Evolutionary conservation across 2,797 vertebrate species (phyloP).

Genomic region (Aplochiton taeniatus): DNA sequence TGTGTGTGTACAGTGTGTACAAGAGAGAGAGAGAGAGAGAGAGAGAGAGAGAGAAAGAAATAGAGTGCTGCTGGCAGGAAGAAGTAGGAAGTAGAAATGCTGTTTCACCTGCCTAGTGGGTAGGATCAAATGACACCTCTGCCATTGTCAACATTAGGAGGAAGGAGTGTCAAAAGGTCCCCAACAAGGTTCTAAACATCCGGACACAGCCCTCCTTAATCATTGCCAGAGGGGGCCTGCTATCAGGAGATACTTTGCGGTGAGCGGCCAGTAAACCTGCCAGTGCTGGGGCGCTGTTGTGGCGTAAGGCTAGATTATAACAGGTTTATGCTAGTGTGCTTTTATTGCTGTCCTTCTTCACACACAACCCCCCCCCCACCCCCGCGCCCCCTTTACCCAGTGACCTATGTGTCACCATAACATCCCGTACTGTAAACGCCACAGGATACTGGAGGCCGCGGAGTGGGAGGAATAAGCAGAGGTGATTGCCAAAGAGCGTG

Average conservation of each 20-base stretch:
- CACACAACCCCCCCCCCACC: neutral
- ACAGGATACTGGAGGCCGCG: conserved; percentile 47
- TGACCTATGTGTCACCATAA: conserved; percentile 57
- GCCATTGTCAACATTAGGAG: neutral
- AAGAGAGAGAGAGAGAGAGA: neutral
- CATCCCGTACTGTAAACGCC: conserved; percentile 67
- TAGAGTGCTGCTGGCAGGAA: too few species aligned
- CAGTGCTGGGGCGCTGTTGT: too few species aligned
- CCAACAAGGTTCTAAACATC: conserved; percentile 48
- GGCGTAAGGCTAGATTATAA: neutral
- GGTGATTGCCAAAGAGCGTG: conserved; percentile 14
- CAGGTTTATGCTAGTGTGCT: conserved; percentile 4
- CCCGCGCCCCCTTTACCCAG: conserved; percentile 34
- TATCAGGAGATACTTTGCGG: too few species aligned
- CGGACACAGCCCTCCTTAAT: conserved; percentile 18
- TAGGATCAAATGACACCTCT: conserved; percentile 45
- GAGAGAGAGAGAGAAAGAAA: neutral
- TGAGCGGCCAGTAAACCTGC: too few species aligned
- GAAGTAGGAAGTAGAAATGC: too few species aligned
- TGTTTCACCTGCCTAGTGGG: conserved; percentile 52
- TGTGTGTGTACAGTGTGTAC: neutral
- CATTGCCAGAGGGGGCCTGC: neutral
- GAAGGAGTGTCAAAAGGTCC: conserved; percentile 46
- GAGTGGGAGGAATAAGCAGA: conserved; percentile 49
- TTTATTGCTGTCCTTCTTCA: conserved; percentile 31